These are phyloP conservation scores for Polia nebulosa DNA, from an alignment of 2,888 invertebrate genomes.

Conservation along the genomic window DNA sequence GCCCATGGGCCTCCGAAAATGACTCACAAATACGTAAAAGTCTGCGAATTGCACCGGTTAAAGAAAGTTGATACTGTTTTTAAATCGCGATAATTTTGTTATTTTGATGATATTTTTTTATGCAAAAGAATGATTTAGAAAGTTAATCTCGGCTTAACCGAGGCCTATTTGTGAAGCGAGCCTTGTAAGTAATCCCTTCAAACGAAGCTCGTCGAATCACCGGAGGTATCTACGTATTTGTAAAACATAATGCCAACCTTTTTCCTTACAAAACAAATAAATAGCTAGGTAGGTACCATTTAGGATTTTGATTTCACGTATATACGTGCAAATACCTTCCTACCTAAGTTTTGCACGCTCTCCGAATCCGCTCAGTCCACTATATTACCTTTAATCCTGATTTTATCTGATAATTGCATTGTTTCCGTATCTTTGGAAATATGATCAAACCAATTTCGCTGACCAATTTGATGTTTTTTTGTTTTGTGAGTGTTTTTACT, in stretches of 20 bases:
- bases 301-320: slow-evolving; percentile 23
- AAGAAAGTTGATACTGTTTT: neutral
- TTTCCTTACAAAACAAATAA: slow-evolving; percentile 6
- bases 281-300: neutral
- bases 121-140: slow-evolving; percentile 39
- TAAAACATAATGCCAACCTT: slow-evolving; percentile 22
- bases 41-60: too few relatives aligned
- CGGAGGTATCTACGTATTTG: slow-evolving; percentile 33
- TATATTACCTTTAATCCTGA: slow-evolving; percentile 20
- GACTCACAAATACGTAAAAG: too few relatives aligned
- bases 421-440: slow-evolving; percentile 33
- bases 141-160: slow-evolving; percentile 53
- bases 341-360: neutral
- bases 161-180: slow-evolving; percentile 40
- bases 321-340: slow-evolving; percentile 8
- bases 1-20: too few relatives aligned
- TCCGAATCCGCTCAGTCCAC: slow-evolving; percentile 2
- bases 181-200: slow-evolving; percentile 49
- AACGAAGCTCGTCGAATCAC: slow-evolving; percentile 41
- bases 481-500: neutral
- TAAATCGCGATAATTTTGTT: neutral
- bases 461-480: slow-evolving; percentile 22
- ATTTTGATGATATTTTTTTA: slow-evolving; percentile 14
- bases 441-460: slow-evolving; percentile 31
- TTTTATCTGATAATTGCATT: slow-evolving; percentile 42